Conservation (phyloP, 2,797 vertebrate species). For the Myotis planiceps region DNA sequence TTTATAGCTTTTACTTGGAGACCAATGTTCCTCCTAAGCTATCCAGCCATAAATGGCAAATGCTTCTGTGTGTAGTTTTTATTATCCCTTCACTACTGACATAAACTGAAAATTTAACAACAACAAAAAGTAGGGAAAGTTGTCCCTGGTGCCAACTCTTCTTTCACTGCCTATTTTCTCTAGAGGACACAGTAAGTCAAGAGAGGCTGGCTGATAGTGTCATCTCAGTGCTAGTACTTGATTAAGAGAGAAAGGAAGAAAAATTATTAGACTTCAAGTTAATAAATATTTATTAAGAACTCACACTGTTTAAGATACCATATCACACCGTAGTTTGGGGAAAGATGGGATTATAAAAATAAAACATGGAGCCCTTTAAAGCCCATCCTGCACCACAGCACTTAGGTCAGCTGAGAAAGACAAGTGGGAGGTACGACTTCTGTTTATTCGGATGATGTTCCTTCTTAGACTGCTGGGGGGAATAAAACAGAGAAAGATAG, state of each 20-base stretch:
- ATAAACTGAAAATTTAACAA: not conserved
- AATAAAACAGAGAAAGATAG: not conserved
- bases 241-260: not conserved
- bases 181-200: not conserved
- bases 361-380: not conserved
- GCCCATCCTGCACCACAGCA: not conserved
- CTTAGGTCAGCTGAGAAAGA: not conserved
- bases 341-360: not conserved
- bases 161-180: not conserved
- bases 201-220: not conserved
- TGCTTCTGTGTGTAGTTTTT: slow-evolving; percentile 27
- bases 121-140: not conserved
- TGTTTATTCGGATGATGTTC: not conserved
- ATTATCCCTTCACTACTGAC: not conserved
- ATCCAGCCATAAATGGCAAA: slow-evolving; percentile 34
- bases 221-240: not conserved
- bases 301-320: not conserved
- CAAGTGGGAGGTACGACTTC: not conserved
- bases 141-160: not conserved
- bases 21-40: slow-evolving; percentile 45
- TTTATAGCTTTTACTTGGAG: slow-evolving; percentile 12
- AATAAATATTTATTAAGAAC: slow-evolving; percentile 1
- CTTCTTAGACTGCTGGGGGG: not conserved
- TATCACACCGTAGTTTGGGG: not conserved
- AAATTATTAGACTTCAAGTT: not conserved